Evolutionary conservation across 1,140 invertebrate species (phyloP), one percentile per base, ranked within the genome.

Genomic region (Brachionus calyciflorus): DNA sequence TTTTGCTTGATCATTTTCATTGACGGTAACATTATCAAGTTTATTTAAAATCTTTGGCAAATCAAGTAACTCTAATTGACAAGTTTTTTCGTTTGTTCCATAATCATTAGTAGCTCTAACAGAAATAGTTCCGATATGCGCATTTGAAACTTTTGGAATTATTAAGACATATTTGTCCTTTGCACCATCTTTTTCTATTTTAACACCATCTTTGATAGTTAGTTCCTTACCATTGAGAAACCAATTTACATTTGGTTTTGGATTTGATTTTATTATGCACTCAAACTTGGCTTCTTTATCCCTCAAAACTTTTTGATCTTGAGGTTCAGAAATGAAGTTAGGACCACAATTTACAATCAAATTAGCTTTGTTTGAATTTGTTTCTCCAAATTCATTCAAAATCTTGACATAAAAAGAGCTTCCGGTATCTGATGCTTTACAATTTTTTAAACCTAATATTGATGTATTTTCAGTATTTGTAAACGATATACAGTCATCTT

Each of bases 201-300:
- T 12, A 33, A 55, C 70, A 30, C 70, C 70, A 28, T 76, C 70
- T 76, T 60, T 55, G 3, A 10, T 30, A n/a, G 14, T 76, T 28
- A 76, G 33, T 46, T 53, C 48, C 21, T 76, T 55, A 17, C 37
- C 70, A 60, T 76, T 55, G 0, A 40, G 69, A 73, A 92, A 89
- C 93, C 93, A 96, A 24, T 88, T 89, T 3, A 95, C 89, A 83
- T 90, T 89, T 2, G 93, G 92, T 10, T 89, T 87, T 30, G 93
- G 93, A 83, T 91, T 91, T 12, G 69, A 73, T 21, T 26, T 73
- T 17, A 73, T 7, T 0, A 24, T 24, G 26, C 69, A 73, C 33
- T 73, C 69, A 41, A 73, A 73, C 7, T 73, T 73, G 10, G 69
- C 69, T 41, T 73, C 69, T 51, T 73, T 73, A 12, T 49, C 44